Evolutionary conservation across 2,888 invertebrate genomes (phyloP), one percentile per base, ranked within the genome.

Genomic region (Pollenia angustigena): DNA sequence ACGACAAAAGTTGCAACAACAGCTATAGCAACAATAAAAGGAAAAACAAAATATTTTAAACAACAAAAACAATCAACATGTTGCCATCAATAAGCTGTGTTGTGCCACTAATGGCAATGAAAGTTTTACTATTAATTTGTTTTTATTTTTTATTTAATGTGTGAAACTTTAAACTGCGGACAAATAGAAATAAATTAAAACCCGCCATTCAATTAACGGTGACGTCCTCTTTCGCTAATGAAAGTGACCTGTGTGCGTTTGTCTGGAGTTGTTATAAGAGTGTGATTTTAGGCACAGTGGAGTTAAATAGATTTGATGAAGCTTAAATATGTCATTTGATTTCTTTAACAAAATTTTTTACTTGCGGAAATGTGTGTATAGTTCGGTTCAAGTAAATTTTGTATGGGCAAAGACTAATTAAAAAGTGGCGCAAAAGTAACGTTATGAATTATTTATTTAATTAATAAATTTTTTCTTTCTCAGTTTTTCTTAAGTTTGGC

Each of bases 31-130:
- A 42, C 7, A 64, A 62, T 11, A 50, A 52, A 32, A 62, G 32
- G 32, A 52, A 2, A 32, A 66, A 66, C 3, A 64, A 50, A 50
- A n/a, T n/a, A n/a, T 18, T 10, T 12, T 14, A 23, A 44, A 32
- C 52, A 54, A 46, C 60, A 46, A 78, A 74, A 75, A 74, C 62
- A 81, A 74, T 62, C 52, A 54, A 78, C 72, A 84, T 84, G 81
- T 84, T 87, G 83, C 85, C 75, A 58, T 71, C 79, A 32, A 64
- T 58, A 50, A 68, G 42, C 66, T 85, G 9, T 66, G 12, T 78
- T 66, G 18, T 54, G 69, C 69, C 71, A 60, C 84, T 81, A 81
- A 78, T 87, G 71, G 72, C 46, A 74, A 87, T 84, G 76, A 84
- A 87, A 87, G 87, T 87, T 87, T 78, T 56, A n/a, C 42, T 76